Conservation (phyloP, 2,113 vertebrate genomes). For the Sclerurus mexicanus region DNA sequence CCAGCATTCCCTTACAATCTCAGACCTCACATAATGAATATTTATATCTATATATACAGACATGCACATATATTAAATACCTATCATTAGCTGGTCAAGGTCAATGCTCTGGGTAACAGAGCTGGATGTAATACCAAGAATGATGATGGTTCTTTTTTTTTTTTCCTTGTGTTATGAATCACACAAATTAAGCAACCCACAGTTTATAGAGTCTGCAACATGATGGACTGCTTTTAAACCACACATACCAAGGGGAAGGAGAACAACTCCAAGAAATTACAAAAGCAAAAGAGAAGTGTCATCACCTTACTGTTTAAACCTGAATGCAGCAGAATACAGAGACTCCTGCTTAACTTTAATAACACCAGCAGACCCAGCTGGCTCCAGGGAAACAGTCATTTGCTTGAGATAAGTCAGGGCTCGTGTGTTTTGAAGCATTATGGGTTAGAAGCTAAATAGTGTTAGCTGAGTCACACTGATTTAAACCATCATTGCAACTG, state of each 20-base stretch:
- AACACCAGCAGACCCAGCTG: constrained; percentile 3
- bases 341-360: constrained; percentile 33
- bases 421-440: background rate
- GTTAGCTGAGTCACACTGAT: constrained; percentile 17
- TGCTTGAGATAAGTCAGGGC: constrained; percentile 38
- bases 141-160: constrained; percentile 1
- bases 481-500: background rate
- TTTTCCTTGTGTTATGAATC: constrained; percentile 11
- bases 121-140: constrained; percentile 12
- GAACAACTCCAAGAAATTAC: constrained; percentile 35
- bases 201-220: constrained; percentile 13
- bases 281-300: constrained; percentile 36
- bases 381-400: constrained; percentile 7
- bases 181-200: constrained; percentile 33
- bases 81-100: constrained; percentile 59
- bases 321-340: background rate
- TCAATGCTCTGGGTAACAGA: constrained; percentile 33
- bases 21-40: constrained; percentile 58
- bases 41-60: constrained; percentile 44
- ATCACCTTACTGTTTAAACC: constrained; percentile 53
- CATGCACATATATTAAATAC: constrained; percentile 7
- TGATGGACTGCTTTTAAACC: constrained; percentile 53
- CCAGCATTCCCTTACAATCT: background rate
- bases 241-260: constrained; percentile 22
- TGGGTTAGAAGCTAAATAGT: constrained; percentile 7